phyloP scores from a whole-genome alignment of 1,140 invertebrate species.

The Bombus pyrosoma region DNA sequence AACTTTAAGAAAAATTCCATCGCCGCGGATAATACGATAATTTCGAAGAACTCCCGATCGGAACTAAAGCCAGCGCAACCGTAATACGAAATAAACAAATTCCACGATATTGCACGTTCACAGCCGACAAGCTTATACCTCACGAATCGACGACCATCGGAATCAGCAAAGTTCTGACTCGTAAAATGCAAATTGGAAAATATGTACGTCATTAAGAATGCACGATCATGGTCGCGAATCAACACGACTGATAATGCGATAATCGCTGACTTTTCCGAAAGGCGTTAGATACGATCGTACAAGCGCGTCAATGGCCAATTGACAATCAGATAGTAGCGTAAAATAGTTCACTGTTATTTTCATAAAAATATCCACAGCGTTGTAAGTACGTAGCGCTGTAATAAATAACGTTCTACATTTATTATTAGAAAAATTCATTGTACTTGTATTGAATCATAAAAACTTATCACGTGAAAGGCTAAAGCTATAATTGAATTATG shows the following conservation, averaged over 20 bases:
- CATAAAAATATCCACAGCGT: background rate
- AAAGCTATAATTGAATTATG: background rate
- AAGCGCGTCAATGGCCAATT: background rate
- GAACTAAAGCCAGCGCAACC: background rate
- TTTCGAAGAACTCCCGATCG: background rate
- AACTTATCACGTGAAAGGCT: background rate
- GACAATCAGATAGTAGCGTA: background rate
- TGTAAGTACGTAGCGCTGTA: no score
- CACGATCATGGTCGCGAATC: background rate
- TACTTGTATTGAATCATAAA: background rate
- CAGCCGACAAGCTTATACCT: background rate
- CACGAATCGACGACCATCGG: background rate
- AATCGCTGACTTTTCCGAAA: background rate
- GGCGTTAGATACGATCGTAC: no score
- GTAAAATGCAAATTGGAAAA: background rate
- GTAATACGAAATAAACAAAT: background rate
- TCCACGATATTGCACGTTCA: background rate
- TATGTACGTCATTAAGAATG: background rate
- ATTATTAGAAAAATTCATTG: background rate
- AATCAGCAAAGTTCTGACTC: background rate
- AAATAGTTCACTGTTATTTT: background rate
- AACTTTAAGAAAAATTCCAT: background rate
- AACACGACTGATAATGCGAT: conserved; percentile 5
- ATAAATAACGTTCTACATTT: background rate
- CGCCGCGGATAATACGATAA: background rate